A percentile compares a stretch with the other conserved stretches of the same genome.
phyloP scores from a whole-genome alignment of 2,797 vertebrate species.

The Valencia hispanica region DNA sequence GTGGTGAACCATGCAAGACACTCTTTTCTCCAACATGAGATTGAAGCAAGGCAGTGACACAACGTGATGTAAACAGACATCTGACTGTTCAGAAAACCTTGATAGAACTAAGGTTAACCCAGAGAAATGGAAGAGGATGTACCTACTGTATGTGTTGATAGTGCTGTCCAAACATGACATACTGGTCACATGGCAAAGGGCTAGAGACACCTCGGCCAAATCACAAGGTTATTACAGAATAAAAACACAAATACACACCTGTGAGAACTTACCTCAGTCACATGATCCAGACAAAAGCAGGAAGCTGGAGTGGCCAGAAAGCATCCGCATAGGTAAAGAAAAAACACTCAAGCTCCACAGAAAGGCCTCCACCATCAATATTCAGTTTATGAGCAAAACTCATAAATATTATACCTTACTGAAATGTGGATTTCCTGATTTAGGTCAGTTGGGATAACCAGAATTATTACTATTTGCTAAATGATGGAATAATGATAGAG shows the following conservation, averaged over 20 bases:
- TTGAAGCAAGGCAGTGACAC: neutral
- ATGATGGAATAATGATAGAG: no score
- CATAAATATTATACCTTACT: no score
- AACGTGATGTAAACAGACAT: neutral
- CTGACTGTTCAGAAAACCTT: neutral
- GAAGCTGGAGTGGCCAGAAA: neutral
- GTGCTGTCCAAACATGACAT: neutral
- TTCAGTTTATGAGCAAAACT: neutral
- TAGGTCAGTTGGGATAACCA: neutral
- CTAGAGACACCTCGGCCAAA: neutral
- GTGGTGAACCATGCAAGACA: slow-evolving; percentile 65
- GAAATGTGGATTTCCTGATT: no score
- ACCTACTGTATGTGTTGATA: neutral
- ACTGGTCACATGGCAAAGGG: neutral
- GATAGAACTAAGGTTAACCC: neutral
- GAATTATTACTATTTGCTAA: neutral
- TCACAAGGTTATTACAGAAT: neutral
- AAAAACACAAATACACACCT: neutral
- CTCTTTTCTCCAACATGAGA: no score
- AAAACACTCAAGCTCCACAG: neutral
- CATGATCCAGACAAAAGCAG: neutral
- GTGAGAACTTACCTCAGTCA: neutral
- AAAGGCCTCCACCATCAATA: neutral
- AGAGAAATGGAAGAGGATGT: neutral
- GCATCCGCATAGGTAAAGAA: neutral